A percentile compares a stretch with the other conserved stretches of the same genome.
Evolutionary conservation across 2,888 invertebrate genomes (phyloP).

Genomic region (Drosophila gaucha): DNA sequence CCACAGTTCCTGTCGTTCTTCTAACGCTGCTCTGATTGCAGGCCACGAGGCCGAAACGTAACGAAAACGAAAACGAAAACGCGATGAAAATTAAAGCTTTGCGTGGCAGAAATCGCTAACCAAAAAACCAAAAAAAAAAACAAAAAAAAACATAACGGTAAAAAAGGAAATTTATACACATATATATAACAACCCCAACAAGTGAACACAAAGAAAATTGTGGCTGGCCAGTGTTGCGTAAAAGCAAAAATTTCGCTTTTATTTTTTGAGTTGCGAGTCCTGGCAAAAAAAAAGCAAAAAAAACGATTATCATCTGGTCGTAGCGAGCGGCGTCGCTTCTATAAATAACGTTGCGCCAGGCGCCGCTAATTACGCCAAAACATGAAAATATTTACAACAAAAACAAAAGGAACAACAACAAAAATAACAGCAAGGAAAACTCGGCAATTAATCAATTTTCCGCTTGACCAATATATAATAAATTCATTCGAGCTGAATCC

Average conservation of each 20-base stretch:
- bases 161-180: constrained; percentile 7
- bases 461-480: constrained; percentile 69
- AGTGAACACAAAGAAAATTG: constrained; percentile 40
- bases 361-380: constrained; percentile 76
- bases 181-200: constrained; percentile 29
- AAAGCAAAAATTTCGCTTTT: constrained; percentile 48
- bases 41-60: constrained; percentile 54
- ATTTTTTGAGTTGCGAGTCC: constrained; percentile 6
- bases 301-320: constrained; percentile 72
- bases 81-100: constrained; percentile 79
- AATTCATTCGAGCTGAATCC: constrained; percentile 41
- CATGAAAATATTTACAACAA: constrained; percentile 73
- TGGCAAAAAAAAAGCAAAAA: constrained; percentile 26
- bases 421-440: constrained; percentile 41
- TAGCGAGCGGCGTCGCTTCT: constrained; percentile 45
- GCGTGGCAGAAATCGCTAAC: constrained; percentile 75
- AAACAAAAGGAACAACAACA: constrained; percentile 26
- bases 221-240: constrained; percentile 55
- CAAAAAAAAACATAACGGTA: constrained; percentile 11
- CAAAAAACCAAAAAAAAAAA: constrained; percentile 29
- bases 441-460: constrained; percentile 78
- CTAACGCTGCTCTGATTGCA: constrained; percentile 57
- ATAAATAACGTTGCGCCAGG: constrained; percentile 68
- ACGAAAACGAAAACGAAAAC: constrained; percentile 51
- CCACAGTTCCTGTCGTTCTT: constrained; percentile 29